Percentiles rank a stretch among this genome's conserved stretches.
Conservation (phyloP, 2,797 vertebrate genomes). For the Cirrhinus mrigala region DNA sequence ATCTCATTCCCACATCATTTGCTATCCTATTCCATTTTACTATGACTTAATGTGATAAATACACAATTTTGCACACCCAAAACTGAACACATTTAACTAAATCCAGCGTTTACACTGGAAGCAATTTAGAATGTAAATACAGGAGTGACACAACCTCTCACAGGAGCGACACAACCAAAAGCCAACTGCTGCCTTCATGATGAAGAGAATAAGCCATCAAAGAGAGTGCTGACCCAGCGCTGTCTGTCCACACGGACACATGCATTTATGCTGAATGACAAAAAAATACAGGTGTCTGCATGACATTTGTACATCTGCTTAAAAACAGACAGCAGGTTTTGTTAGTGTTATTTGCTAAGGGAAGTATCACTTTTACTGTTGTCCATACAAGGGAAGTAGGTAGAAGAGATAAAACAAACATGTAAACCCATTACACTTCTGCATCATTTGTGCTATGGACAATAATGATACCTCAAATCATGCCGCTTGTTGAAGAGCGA, state of each 20-base stretch:
- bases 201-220: constrained; percentile 46
- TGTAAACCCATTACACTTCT: background rate
- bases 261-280: background rate
- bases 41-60: background rate
- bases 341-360: background rate
- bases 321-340: background rate
- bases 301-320: background rate
- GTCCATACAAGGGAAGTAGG: background rate
- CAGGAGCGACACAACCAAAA: background rate
- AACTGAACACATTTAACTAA: background rate
- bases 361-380: constrained; percentile 1
- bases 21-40: background rate
- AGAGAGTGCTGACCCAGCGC: constrained; percentile 51
- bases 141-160: background rate
- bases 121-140: background rate
- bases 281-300: constrained; percentile 36
- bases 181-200: constrained; percentile 45
- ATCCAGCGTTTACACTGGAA: background rate
- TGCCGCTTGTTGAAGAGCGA: background rate
- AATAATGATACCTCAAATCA: background rate
- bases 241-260: constrained; percentile 29
- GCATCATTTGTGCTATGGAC: background rate
- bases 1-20: background rate
- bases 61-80: background rate
- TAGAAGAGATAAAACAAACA: background rate